phyloP scores from a whole-genome alignment of 2,888 invertebrate genomes.

The Mactromeris polynyma region DNA sequence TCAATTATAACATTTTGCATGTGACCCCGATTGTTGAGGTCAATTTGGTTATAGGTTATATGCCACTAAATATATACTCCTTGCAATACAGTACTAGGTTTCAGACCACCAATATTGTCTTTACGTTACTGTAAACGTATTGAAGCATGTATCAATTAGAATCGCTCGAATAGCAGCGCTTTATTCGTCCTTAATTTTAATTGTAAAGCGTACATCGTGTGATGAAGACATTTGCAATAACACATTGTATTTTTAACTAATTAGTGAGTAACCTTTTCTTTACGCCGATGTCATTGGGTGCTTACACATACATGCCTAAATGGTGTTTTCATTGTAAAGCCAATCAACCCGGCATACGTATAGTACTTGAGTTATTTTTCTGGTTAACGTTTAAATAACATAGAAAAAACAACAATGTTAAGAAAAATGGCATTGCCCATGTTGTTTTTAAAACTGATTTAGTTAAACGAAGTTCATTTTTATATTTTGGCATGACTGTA shows the following conservation, averaged over 20 bases:
- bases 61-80: not conserved
- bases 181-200: not conserved
- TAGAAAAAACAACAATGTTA: too few species aligned
- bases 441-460: too few species aligned
- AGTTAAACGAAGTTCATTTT: too few species aligned
- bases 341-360: not conserved
- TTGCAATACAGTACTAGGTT: slow-evolving; percentile 6
- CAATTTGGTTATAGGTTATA: slow-evolving; percentile 9
- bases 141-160: slow-evolving; percentile 31
- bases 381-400: too few species aligned
- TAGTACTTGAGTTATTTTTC: too few species aligned
- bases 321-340: not conserved
- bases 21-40: not conserved
- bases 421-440: too few species aligned
- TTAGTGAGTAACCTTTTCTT: not conserved
- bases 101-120: slow-evolving; percentile 38
- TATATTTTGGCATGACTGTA: too few species aligned
- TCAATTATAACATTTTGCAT: not conserved
- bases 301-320: not conserved
- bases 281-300: not conserved
- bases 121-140: not conserved
- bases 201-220: not conserved
- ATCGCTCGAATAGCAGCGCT: slow-evolving; percentile 6
- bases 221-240: not conserved
- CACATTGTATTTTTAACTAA: not conserved